Base-by-base conservation (phyloP, 30 jellyfish, hydroid and myxozoan species). In the Thelohanellus kitauei region DNA sequence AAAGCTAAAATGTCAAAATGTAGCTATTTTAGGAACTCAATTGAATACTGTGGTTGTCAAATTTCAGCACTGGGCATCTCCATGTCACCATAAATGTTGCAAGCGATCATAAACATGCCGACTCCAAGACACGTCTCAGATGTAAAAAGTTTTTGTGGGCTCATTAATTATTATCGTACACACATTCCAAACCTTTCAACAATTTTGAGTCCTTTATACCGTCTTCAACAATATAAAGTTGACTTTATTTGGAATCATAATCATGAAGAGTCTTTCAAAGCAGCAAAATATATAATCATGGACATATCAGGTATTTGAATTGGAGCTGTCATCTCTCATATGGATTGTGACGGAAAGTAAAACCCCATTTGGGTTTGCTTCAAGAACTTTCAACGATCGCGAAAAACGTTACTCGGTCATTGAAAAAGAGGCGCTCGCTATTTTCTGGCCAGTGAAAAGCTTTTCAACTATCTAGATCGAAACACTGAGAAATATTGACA, bases 281-380 rank as follows among this genome's bases (percentile, higher is more conserved):
- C n/a, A n/a, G n/a, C n/a, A n/a, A n/a, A n/a, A n/a, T 22, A 4
- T 40, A 18, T 51, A 14, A 40, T 32, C 24, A 21, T 44, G 13
- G 87, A 60, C 41, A 83, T 67, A 3, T 55, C 83, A 12, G 23
- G 56, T 16, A 18, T 21, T 38, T 66, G 89, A 17, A 44, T 66
- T 8, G 71, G 84, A 11, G 89, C 89, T 0, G 84, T 66, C 21
- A 23, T 66, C 21, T 23, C 45, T 3, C 87, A 66, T 24, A 19
- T 11, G 24, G 25, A 43, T 60, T 32, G 17, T 13, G 64, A 58
- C 40, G 56, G 56, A 6, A 11, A 54, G 6, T 83, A 66, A 37
- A 18, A 48, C 20, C 86, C n/a, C 68, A 23, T 43, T 58, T n/a
- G 66, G 65, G 11, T 31, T 23, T 33, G 53, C 54, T 18, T 66